phyloP scores from a whole-genome alignment of 2,797 vertebrate species.

The Myotis pilosus region DNA sequence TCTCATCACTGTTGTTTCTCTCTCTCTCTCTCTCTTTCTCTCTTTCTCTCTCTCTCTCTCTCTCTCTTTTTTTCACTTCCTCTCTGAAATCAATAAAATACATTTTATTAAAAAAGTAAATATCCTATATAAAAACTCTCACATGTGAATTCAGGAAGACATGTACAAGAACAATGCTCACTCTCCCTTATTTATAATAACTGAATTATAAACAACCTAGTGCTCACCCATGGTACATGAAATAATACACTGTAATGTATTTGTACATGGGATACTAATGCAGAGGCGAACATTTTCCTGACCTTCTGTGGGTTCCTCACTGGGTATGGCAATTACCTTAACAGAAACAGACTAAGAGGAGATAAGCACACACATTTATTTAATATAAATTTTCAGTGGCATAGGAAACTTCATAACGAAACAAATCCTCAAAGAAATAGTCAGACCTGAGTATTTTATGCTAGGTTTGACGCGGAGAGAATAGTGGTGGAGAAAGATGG shows the following conservation, averaged over 20 bases:
- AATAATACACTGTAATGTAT: neutral
- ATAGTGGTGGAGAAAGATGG: neutral
- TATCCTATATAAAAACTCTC: neutral
- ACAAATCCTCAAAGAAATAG: neutral
- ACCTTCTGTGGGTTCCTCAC: neutral
- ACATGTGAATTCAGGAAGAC: neutral
- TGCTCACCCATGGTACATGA: neutral
- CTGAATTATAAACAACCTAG: neutral
- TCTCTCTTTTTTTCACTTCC: too few relatives aligned
- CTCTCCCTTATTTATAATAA: neutral
- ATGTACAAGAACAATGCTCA: neutral
- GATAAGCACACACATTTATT: neutral
- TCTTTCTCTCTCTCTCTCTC: too few relatives aligned
- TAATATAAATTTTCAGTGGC: neutral
- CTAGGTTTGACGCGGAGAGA: neutral
- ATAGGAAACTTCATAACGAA: neutral
- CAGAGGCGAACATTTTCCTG: neutral
- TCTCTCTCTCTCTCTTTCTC: too few relatives aligned
- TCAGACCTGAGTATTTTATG: neutral
- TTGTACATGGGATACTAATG: neutral
- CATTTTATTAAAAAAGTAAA: constrained; percentile 22
- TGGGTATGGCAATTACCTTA: neutral
- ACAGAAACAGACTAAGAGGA: neutral
- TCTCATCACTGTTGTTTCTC: too few relatives aligned
- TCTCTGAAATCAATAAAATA: too few relatives aligned